phyloP scores from a whole-genome alignment of 2,888 invertebrate genomes.

The Seira sanloemensis region DNA sequence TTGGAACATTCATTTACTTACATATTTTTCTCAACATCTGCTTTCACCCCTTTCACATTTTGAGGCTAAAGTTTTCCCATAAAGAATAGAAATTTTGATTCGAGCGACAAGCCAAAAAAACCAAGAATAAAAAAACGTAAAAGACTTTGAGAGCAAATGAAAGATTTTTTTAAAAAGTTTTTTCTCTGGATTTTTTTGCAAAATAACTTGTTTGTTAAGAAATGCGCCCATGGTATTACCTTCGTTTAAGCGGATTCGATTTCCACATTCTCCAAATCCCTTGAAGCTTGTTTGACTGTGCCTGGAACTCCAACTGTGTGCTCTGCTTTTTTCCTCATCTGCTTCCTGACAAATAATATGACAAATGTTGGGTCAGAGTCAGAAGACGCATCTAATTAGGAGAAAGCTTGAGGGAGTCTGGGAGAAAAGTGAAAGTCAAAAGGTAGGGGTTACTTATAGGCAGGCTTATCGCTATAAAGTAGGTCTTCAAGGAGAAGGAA shows the following conservation, averaged over 20 bases:
- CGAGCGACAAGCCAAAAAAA: slow-evolving; percentile 16
- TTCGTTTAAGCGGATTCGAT: not conserved
- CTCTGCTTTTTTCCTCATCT: slow-evolving; percentile 21
- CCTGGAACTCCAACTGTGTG: no score
- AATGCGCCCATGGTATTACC: not conserved
- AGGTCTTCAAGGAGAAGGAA: not conserved
- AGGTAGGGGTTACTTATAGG: not conserved
- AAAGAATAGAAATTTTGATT: slow-evolving; percentile 44
- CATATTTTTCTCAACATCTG: slow-evolving; percentile 22
- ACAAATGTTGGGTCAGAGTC: slow-evolving; percentile 52
- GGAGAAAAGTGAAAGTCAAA: not conserved
- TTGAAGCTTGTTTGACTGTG: not conserved
- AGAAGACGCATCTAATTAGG: slow-evolving; percentile 54
- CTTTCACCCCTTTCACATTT: not conserved
- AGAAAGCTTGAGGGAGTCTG: slow-evolving; percentile 42
- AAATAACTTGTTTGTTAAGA: not conserved
- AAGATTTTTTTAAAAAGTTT: slow-evolving; percentile 33
- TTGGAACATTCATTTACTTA: slow-evolving; percentile 8
- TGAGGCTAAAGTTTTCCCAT: slow-evolving; percentile 53
- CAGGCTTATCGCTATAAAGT: not conserved
- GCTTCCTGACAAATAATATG: slow-evolving; percentile 39
- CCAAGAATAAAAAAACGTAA: slow-evolving; percentile 18
- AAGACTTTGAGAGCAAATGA: no score
- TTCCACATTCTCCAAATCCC: not conserved
- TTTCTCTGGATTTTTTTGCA: slow-evolving; percentile 12